A percentile compares a stretch with the other conserved stretches of the same genome.
Conservation (phyloP, 30 jellyfish, hydroid and myxozoan species). For the Aurelia aurita complex sp. Pacific region DNA sequence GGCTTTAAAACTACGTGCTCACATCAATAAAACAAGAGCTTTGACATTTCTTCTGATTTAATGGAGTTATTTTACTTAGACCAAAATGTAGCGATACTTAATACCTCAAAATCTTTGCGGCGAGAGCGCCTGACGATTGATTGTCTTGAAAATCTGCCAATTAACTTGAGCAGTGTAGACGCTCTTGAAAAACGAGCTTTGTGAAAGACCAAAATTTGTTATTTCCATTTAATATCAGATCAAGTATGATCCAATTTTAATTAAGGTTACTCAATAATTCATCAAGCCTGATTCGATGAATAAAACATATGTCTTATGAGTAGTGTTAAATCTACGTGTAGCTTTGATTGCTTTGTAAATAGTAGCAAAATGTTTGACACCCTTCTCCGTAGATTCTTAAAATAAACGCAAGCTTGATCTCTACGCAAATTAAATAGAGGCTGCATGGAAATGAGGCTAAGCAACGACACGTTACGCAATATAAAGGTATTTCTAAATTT, state of each 20-base stretch:
- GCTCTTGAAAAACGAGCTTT: slow-evolving; percentile 45
- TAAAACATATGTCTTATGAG: slow-evolving; percentile 16
- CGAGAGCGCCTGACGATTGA: slow-evolving; percentile 21
- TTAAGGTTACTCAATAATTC: slow-evolving; percentile 41
- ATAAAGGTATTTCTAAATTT: background rate
- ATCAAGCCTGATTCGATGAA: slow-evolving; percentile 41
- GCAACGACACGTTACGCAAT: no score
- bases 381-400: background rate
- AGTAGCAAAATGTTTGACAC: background rate
- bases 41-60: slow-evolving; percentile 14
- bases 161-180: slow-evolving; percentile 50
- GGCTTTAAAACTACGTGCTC: background rate
- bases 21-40: slow-evolving; percentile 56
- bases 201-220: slow-evolving; percentile 53
- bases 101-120: slow-evolving; percentile 51
- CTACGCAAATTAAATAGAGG: background rate
- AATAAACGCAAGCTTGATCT: no score
- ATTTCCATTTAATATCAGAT: slow-evolving; percentile 55
- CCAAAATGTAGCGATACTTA: slow-evolving; percentile 56
- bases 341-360: background rate
- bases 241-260: slow-evolving; percentile 42
- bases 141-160: slow-evolving; percentile 61
- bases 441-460: background rate
- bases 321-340: slow-evolving; percentile 15
- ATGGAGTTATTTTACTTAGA: slow-evolving; percentile 43